A percentile compares a stretch with the other conserved stretches of the same genome.
phyloP scores from a whole-genome alignment of 30 jellyfish, hydroid and myxozoan species.

The Mastigias papua region DNA sequence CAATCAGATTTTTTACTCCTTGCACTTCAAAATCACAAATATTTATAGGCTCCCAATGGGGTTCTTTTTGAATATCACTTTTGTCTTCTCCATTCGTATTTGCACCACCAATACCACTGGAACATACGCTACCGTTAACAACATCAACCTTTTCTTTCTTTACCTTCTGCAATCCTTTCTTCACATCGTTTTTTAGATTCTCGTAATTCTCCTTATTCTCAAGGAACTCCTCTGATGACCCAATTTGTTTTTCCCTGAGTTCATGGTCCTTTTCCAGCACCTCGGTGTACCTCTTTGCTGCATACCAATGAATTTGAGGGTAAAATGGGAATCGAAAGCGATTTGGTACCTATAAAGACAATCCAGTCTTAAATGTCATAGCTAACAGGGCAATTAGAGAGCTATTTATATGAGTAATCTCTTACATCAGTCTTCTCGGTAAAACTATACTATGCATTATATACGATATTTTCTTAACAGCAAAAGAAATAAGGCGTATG shows the following conservation, averaged over 20 bases:
- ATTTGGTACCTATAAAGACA: constrained; percentile 84
- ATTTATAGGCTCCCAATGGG: constrained; percentile 80
- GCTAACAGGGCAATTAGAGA: too few species aligned
- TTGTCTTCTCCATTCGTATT: constrained; percentile 44
- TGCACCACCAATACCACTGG: constrained; percentile 28
- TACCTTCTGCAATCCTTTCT: constrained; percentile 21
- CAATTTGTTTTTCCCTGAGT: constrained; percentile 18
- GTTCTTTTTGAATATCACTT: constrained; percentile 20
- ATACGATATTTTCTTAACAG: too few species aligned
- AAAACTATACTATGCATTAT: too few species aligned
- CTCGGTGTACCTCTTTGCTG: constrained; percentile 88
- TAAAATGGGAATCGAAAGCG: constrained; percentile 93
- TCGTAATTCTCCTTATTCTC: constrained; percentile 72
- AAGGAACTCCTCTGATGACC: constrained; percentile 48
- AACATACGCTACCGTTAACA: constrained; percentile 2
- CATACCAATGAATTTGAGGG: constrained; percentile 93
- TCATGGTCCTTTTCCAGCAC: constrained; percentile 86
- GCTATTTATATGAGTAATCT: too few species aligned
- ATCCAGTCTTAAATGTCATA: neutral
- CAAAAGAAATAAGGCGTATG: too few species aligned
- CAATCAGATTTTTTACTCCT: constrained; percentile 79
- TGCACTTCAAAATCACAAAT: constrained; percentile 77
- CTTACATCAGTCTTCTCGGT: too few species aligned
- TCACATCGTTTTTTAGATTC: constrained; percentile 27
- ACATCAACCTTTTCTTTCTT: constrained; percentile 32